Percentiles rank a stretch among this genome's conserved stretches.
Evolutionary conservation across 2,888 invertebrate species (phyloP).

Genomic region (Phyto melanocephala): DNA sequence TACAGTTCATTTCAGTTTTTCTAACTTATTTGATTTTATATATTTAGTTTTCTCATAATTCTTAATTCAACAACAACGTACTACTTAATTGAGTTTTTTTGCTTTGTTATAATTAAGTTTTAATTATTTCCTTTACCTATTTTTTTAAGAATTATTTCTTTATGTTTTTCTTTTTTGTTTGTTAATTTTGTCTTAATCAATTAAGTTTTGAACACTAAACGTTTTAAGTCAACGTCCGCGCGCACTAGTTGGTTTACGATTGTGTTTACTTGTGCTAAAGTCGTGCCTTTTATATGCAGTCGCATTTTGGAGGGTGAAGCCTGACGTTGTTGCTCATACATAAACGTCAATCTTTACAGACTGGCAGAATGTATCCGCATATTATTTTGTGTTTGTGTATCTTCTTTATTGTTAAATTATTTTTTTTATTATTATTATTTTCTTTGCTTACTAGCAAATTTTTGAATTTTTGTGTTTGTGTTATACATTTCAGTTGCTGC

Average conservation of each 20-base stretch:
- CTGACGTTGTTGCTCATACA: slow-evolving; percentile 40
- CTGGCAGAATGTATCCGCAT: slow-evolving; percentile 44
- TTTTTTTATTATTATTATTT: not conserved
- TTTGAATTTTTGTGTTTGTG: not conserved
- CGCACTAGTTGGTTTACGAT: slow-evolving; percentile 61
- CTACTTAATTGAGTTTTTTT: not conserved
- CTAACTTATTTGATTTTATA: slow-evolving; percentile 3
- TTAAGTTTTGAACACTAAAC: slow-evolving; percentile 26
- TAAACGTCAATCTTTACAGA: slow-evolving; percentile 55
- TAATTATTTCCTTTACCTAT: slow-evolving; percentile 55
- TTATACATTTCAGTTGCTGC: not conserved
- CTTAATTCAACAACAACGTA: too few species aligned
- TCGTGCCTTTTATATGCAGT: slow-evolving; percentile 66
- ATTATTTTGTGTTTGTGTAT: not conserved
- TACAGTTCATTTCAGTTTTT: slow-evolving; percentile 3
- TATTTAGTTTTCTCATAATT: not conserved
- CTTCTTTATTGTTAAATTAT: slow-evolving; percentile 27
- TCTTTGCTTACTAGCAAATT: not conserved
- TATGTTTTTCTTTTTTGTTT: slow-evolving; percentile 23
- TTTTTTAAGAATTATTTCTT: slow-evolving; percentile 36
- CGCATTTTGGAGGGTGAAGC: slow-evolving; percentile 65
- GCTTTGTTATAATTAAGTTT: not conserved
- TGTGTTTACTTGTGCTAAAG: slow-evolving; percentile 60
- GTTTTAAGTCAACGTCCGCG: slow-evolving; percentile 59
- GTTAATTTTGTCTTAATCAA: not conserved